These are phyloP conservation scores for Archips crataeganus DNA, from an alignment of 2,888 invertebrate genomes.

Conservation along the genomic window DNA sequence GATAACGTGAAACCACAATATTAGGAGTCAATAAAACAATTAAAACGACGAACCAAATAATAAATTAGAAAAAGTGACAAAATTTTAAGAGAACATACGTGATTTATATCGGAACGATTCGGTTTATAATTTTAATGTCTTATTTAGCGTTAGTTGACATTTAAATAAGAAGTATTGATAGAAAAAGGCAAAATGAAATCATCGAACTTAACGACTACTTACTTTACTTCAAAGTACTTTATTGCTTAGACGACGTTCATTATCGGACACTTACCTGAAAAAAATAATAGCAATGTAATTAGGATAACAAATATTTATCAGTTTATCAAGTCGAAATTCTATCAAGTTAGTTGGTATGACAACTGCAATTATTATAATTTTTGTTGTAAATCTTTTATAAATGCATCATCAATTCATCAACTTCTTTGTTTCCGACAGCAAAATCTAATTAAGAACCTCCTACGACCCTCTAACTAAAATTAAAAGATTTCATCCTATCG, in stretches of 20 bases:
- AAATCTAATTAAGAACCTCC: no score
- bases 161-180: not conserved
- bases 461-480: not conserved
- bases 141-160: not conserved
- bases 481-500: not conserved
- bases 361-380: not conserved
- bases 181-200: not conserved
- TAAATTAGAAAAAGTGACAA: conserved; percentile 16
- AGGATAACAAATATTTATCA: not conserved
- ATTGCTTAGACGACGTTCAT: conserved; percentile 9
- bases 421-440: not conserved
- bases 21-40: conserved; percentile 38
- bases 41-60: conserved; percentile 7
- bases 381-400: no score
- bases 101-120: conserved; percentile 14
- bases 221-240: no score
- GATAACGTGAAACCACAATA: conserved; percentile 31
- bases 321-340: not conserved
- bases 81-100: conserved; percentile 1
- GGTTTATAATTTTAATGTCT: conserved; percentile 2
- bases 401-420: not conserved
- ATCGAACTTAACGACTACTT: not conserved
- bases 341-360: not conserved
- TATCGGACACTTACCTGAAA: conserved; percentile 61
- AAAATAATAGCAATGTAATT: conserved; percentile 24